Evolutionary conservation across 2,797 vertebrate genomes (phyloP), one percentile per base, ranked within the genome.

Genomic region (Gymnoscopelus microlampas): DNA sequence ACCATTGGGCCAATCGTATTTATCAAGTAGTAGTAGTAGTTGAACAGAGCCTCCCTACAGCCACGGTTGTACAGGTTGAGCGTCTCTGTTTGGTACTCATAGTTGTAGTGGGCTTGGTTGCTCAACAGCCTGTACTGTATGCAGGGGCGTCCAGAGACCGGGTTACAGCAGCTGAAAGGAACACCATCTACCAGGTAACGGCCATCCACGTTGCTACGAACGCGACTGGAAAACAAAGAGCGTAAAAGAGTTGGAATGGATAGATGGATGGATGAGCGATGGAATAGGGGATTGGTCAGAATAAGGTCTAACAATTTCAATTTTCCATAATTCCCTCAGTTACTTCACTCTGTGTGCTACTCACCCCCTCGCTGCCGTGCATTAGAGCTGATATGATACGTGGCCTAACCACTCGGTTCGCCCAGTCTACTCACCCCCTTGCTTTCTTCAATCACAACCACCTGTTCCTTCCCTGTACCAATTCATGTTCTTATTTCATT

Each of bases 91-190:
- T 97, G 96, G 91, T 95, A 95, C 72, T 99, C 96, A 0, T 99
- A 99, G 94, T 95, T 98, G 92, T 95, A 96, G 91, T 99, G 98
- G 7, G 96, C 97, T 0, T 88, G 90, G 90, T 97, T 99, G 86
- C 99, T 97, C 59, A 95, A 95, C 83, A 99, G 92, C 68, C 94
- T 96, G 86, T 95, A 87, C 89, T 97, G 97, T 88, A 99, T 95
- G 88, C 98, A 99, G 85, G 97, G 98, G 13, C 98, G 91, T 0
- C 97, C 96, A 0, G 98, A 99, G 77, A 79, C 90, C 1, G 98
- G 98, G 85, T 99, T 98, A 87, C 98, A 99, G 94, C 98, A 99
- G 91, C 97, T 99, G 90, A 97, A 99, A 2, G 98, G 98, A 54
- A 99, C 96, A 0, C 95, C 96, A 0, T 99, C 95, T 85, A 98